Conservation (phyloP, 2,113 vertebrate genomes). For the Vidua macroura region DNA sequence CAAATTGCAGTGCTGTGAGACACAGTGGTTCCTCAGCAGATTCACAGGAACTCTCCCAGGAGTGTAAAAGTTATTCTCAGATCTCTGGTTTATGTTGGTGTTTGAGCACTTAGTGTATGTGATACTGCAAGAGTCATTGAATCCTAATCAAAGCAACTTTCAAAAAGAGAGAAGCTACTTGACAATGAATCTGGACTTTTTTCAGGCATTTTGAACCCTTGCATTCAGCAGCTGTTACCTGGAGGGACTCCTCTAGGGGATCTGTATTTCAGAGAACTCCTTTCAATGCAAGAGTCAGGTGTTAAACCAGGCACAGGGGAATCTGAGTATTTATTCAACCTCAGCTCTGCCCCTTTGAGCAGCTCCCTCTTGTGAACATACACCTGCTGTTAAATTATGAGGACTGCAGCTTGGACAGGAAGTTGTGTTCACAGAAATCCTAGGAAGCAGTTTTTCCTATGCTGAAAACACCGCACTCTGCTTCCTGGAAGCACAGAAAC, state of each 20-base stretch:
- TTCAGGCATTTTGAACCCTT: not conserved
- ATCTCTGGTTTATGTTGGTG: not conserved
- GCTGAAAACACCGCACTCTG: not conserved
- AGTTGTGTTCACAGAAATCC: not conserved
- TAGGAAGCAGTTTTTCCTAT: not conserved
- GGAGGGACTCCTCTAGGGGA: not conserved
- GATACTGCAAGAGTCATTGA: not conserved
- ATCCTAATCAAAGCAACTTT: not conserved
- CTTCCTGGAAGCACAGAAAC: not conserved
- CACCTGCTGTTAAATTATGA: not conserved
- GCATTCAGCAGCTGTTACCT: not conserved
- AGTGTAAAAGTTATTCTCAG: not conserved
- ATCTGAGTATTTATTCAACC: not conserved
- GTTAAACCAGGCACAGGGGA: not conserved
- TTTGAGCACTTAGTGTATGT: not conserved
- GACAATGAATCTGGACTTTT: not conserved
- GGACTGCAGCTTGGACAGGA: not conserved
- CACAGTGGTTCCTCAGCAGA: not conserved
- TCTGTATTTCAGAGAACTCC: not conserved
- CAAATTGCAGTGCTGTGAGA: not conserved
- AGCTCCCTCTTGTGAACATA: not conserved
- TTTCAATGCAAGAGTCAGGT: not conserved
- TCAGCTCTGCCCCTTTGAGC: not conserved
- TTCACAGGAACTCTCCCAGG: not conserved
- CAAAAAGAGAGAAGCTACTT: not conserved